phyloP scores from a whole-genome alignment of 2,888 invertebrate genomes.

The Zootermopsis nevadensis region DNA sequence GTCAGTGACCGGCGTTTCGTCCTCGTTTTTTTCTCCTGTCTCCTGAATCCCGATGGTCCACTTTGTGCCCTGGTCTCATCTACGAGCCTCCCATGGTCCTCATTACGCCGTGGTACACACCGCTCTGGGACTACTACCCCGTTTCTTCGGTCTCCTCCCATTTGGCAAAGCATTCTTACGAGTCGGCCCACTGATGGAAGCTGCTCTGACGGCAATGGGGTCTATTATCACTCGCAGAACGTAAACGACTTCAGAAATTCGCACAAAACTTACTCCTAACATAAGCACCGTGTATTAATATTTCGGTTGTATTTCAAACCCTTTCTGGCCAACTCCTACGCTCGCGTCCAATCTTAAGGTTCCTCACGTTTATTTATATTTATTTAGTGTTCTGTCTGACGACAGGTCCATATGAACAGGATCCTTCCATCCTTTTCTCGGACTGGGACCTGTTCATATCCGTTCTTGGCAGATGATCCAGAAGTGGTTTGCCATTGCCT shows the following conservation, averaged over 20 bases:
- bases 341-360: no score
- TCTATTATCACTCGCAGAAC: background rate
- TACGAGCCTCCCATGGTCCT: slow-evolving; percentile 23
- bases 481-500: no score
- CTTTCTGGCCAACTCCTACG: no score
- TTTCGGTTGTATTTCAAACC: no score
- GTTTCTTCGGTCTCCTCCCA: slow-evolving; percentile 8
- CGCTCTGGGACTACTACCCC: slow-evolving; percentile 18
- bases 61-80: slow-evolving; percentile 14
- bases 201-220: background rate
- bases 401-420: no score
- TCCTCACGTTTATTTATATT: no score
- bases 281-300: no score
- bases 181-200: background rate
- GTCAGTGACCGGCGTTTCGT: background rate
- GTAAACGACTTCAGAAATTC: background rate
- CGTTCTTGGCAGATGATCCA: no score
- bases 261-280: no score
- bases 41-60: background rate
- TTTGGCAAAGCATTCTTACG: background rate
- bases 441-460: no score
- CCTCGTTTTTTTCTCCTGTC: background rate
- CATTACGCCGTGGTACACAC: background rate
- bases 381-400: no score
- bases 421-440: no score